Base-by-base conservation (phyloP, 2,113 vertebrate genomes). In the Oostethus manadensis region DNA sequence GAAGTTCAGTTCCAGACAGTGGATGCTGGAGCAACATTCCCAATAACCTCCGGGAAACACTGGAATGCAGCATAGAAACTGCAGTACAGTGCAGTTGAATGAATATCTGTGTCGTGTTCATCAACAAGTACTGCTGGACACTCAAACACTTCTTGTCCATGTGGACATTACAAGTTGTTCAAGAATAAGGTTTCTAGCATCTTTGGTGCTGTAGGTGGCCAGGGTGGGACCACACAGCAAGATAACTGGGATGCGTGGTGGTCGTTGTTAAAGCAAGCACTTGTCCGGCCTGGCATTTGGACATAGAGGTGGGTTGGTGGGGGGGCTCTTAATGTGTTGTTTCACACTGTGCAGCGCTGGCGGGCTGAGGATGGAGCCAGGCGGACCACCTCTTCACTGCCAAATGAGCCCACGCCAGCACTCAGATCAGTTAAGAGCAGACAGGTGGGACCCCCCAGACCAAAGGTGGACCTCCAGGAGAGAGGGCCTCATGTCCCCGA, bases 331-430 rank as follows among this genome's bases (percentile, higher is more conserved):
- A 84, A 84, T 89, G 73, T 88, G 82, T 89, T 84, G 83, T 84
- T 87, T 88, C 88, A 86, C 85, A 87, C 85, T 84, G 84, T 86
- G 83, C 74, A 85, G 82, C 51, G 58, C 67, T 81, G 82, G 76
- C 11, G 68, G 45, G 77, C 60, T 79, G 75, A 68, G 76, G 79
- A 62, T 23, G 73, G 62, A 74, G 79, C 66, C 76, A 70, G 62
- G 67, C 10, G 60, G 83, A 84, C 84, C 85, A 85, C 86, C 83
- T 80, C 80, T 68, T 66, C 76, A 66, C 62, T 54, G 62, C 62
- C 51, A 79, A 86, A 87, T 56, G 54, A 56, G 29, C 84, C 79
- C 74, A 40, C 38, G 38, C 38, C 10, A 11, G 26, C 56, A 60
- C 59, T 73, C 18, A 40, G 78, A 77, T 73, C 66, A 82, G 14